Evolutionary conservation across 2,797 vertebrate species (phyloP).

Genomic region (Ciconia nigra): DNA sequence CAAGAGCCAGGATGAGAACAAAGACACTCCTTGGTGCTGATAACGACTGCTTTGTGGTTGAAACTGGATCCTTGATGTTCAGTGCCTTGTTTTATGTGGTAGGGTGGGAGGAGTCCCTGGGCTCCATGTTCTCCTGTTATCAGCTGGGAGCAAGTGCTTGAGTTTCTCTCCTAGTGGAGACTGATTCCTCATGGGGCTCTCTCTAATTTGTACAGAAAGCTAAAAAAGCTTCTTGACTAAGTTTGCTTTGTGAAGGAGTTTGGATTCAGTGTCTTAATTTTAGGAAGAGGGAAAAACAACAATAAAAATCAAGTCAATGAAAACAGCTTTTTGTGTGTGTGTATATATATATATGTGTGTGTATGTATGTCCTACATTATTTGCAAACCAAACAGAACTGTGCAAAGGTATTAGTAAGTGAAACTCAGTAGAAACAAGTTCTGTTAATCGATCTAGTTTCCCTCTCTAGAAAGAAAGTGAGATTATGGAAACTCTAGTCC

Average conservation of each 20-base stretch:
- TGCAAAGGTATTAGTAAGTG: not conserved
- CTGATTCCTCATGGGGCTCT: not conserved
- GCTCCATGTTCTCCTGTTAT: not conserved
- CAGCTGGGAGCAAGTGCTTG: not conserved
- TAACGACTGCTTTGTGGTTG: constrained; percentile 6
- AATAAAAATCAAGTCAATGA: not conserved
- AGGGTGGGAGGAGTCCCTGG: not conserved
- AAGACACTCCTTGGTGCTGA: constrained; percentile 20
- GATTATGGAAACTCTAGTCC: not conserved
- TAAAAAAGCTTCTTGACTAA: not conserved
- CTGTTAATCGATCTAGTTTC: not conserved
- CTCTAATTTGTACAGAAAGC: not conserved
- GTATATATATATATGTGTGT: no score
- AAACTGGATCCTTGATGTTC: constrained; percentile 21
- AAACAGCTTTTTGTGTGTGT: not conserved
- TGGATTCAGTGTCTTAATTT: not conserved
- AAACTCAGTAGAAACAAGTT: not conserved
- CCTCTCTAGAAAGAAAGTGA: not conserved
- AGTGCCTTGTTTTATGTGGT: not conserved
- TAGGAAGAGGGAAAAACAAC: not conserved
- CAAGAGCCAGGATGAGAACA: not conserved
- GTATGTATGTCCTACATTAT: not conserved
- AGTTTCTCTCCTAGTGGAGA: not conserved
- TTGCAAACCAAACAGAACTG: not conserved
- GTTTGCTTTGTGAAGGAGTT: not conserved